Conservation (phyloP, 2,797 vertebrate species). For the Calcarius lapponicus region DNA sequence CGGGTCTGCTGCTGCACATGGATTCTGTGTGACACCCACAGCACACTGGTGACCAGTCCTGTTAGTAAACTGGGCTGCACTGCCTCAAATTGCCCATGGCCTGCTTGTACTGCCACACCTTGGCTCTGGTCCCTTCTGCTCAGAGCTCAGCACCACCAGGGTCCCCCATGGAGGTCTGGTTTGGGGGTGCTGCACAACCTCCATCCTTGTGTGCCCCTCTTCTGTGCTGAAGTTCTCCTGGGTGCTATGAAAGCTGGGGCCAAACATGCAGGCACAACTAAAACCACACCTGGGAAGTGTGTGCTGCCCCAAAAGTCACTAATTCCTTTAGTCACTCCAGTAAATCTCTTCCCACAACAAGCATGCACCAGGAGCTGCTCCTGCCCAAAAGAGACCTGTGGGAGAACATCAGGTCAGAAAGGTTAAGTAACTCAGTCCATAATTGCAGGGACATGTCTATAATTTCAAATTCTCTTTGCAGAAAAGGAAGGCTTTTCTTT, state of each 20-base stretch:
- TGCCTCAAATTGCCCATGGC: not conserved
- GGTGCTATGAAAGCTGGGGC: not conserved
- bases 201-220: not conserved
- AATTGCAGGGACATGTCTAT: slow-evolving; percentile 29
- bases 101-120: rapidly evolving
- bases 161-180: rapidly evolving
- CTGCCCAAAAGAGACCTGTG: slow-evolving; percentile 4
- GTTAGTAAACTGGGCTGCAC: not conserved
- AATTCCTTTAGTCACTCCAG: not conserved
- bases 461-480: slow-evolving; percentile 16
- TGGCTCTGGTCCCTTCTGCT: not conserved
- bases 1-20: not conserved
- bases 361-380: not conserved
- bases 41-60: not conserved
- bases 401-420: slow-evolving; percentile 17
- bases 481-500: not conserved
- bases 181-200: not conserved
- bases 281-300: rapidly evolving
- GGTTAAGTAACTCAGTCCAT: slow-evolving; percentile 55
- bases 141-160: not conserved
- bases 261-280: not conserved
- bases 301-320: not conserved
- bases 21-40: not conserved
- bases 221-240: not conserved
- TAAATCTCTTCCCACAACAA: not conserved